A percentile compares a stretch with the other conserved stretches of the same genome.
Evolutionary conservation across 53 echinoderm and acorn worm species (phyloP).

Genomic region (Apostichopus leukothele): DNA sequence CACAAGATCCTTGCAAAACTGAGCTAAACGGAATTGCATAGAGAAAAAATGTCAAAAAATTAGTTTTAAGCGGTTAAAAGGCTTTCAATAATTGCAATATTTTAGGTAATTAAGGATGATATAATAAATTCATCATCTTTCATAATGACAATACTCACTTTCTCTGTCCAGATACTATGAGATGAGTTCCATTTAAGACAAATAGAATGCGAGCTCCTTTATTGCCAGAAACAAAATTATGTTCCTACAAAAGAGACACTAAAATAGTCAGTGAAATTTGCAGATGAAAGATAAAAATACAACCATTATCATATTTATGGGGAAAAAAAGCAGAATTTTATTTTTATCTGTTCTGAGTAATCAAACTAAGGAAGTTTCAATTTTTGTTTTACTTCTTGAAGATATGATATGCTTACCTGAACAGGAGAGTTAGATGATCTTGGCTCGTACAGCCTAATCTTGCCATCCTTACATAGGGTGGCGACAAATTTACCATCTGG

Average conservation of each 20-base stretch:
- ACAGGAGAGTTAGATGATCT: slow-evolving; percentile 69
- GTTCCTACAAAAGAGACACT: slow-evolving; percentile 66
- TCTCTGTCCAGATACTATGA: slow-evolving; percentile 27
- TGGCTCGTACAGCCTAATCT: slow-evolving; percentile 84
- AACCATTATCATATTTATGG: too few species aligned
- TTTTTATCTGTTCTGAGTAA: too few species aligned
- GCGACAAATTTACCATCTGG: slow-evolving; percentile 81
- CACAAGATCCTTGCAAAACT: too few species aligned
- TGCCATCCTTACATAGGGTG: slow-evolving; percentile 83
- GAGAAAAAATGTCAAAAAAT: too few species aligned
- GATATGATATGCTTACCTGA: slow-evolving; percentile 52
- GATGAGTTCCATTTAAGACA: slow-evolving; percentile 23
- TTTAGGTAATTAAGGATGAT: too few species aligned
- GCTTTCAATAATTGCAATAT: too few species aligned
- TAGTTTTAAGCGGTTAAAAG: too few species aligned
- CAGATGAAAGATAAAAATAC: background rate
- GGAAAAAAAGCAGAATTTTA: too few species aligned
- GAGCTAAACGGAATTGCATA: too few species aligned
- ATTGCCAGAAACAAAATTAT: slow-evolving; percentile 31
- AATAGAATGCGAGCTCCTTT: slow-evolving; percentile 43
- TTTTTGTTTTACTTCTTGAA: background rate
- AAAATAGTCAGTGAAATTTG: background rate
- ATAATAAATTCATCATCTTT: too few species aligned
- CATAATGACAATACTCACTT: background rate
- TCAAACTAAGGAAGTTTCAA: too few species aligned